Percentiles rank a stretch among this genome's conserved stretches.
Evolutionary conservation across 2,113 vertebrate species (phyloP).

Genomic region (rabbit (Oryctolagus cuniculus)): mOryCun1.1 NC_091443.1:35573501-35574000

Average conservation of each 20-base stretch:
- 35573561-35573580: neutral
- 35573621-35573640: neutral
- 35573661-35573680: neutral
- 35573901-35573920: no score
- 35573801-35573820: no score
- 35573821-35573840: no score
- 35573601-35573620: neutral
- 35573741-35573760: neutral
- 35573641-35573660: conserved; percentile 45
- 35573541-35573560: neutral
- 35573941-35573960: no score
- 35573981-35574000: no score
- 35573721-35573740: neutral
- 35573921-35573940: no score
- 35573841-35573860: no score
- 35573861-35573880: no score
- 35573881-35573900: no score
- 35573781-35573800: no score
- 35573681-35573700: neutral
- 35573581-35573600: conserved; percentile 15
- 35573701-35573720: neutral
- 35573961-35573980: no score
- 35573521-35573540: neutral
- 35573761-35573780: no score
- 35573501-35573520: neutral